Percentiles rank a stretch among this genome's conserved stretches.
phyloP scores from a whole-genome alignment of 2,888 invertebrate species.

The Orchesellides sinensis region DNA sequence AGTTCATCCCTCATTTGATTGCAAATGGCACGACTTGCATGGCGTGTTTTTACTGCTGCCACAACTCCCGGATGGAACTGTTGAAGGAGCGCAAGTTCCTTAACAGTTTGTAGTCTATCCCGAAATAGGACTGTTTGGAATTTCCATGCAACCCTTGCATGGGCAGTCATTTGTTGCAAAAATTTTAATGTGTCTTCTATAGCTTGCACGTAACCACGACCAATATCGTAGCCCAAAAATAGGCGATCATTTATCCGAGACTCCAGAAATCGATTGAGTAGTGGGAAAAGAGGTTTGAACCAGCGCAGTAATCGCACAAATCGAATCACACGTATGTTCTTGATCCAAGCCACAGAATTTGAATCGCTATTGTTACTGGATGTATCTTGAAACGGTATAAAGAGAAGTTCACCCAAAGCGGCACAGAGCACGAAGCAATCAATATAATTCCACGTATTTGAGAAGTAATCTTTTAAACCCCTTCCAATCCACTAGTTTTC shows the following conservation, averaged over 20 bases:
- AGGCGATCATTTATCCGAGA: constrained; percentile 79
- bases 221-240: constrained; percentile 82
- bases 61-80: constrained; percentile 82
- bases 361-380: no score
- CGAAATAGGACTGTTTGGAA: constrained; percentile 74
- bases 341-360: constrained; percentile 76
- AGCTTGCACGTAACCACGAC: constrained; percentile 82
- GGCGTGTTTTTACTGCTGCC: constrained; percentile 82
- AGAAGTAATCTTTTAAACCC: constrained; percentile 77
- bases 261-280: constrained; percentile 80
- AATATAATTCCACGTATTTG: constrained; percentile 81
- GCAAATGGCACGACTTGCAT: constrained; percentile 82
- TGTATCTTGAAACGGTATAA: constrained; percentile 9
- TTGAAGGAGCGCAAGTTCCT: constrained; percentile 80
- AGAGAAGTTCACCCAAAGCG: constrained; percentile 78
- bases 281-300: constrained; percentile 78
- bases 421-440: constrained; percentile 80
- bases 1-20: constrained; percentile 81
- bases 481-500: constrained; percentile 67
- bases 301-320: constrained; percentile 78
- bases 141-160: constrained; percentile 76
- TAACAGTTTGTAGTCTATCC: constrained; percentile 78
- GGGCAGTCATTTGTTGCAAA: constrained; percentile 79
- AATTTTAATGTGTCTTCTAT: constrained; percentile 81
- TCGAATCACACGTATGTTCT: constrained; percentile 79